A percentile compares a stretch with the other conserved stretches of the same genome.
Conservation (phyloP, 2,797 vertebrate species). For the Petrocephalus schoutedeni region DNA sequence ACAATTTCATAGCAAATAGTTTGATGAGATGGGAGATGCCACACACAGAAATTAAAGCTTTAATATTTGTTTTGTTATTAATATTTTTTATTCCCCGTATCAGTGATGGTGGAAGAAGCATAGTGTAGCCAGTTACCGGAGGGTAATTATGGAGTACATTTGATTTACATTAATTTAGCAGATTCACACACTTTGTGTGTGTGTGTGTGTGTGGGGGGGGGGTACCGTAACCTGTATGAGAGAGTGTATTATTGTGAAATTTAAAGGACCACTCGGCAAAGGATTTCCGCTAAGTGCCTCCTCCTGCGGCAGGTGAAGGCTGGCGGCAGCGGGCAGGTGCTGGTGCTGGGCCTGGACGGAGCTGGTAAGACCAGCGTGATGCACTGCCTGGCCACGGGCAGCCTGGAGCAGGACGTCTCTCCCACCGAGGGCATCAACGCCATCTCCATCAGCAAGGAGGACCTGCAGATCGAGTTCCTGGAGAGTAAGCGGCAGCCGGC, state of each 20-base stretch:
- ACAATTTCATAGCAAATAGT: neutral
- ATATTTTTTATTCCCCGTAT: neutral
- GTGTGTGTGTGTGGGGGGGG: too few species aligned
- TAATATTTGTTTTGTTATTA: neutral
- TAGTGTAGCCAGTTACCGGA: neutral
- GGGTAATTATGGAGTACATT: neutral
- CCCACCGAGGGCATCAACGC: slow-evolving; percentile 82
- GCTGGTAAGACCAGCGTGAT: slow-evolving; percentile 89
- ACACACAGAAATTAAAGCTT: neutral
- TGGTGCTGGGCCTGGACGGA: slow-evolving; percentile 86
- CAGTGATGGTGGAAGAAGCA: neutral
- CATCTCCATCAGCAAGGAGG: slow-evolving; percentile 71
- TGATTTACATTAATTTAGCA: neutral
- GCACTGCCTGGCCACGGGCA: slow-evolving; percentile 67
- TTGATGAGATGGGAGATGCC: neutral
- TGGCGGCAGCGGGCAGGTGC: slow-evolving; percentile 65
- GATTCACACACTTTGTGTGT: neutral
- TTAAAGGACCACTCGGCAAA: neutral
- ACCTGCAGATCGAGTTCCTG: slow-evolving; percentile 77
- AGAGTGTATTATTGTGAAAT: too few species aligned
- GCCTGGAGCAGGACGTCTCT: slow-evolving; percentile 61
- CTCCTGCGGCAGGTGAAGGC: slow-evolving; percentile 42
- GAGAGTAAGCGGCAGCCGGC: slow-evolving; percentile 69
- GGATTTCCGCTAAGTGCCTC: neutral
- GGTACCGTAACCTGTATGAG: too few species aligned